A percentile compares a stretch with the other conserved stretches of the same genome.
These are phyloP conservation scores for Drosophila pseudotakahashii DNA, from an alignment of 2,888 invertebrate genomes.

Conservation along the genomic window DNA sequence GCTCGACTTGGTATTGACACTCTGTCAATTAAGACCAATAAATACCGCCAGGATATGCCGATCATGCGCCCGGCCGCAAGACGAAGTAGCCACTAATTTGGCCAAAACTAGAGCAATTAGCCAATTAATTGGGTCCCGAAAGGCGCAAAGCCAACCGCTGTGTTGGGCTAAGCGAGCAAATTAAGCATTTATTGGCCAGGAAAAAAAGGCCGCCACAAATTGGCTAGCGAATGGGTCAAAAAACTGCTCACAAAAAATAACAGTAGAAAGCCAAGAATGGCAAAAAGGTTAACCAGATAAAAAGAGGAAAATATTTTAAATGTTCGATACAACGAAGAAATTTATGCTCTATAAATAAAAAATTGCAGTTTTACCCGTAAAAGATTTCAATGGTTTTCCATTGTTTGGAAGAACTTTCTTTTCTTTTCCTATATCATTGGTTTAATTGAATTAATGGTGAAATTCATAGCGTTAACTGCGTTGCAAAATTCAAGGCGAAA, in stretches of 20 bases:
- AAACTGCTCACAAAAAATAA: not conserved
- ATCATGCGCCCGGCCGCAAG: slow-evolving; percentile 17
- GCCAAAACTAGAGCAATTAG: slow-evolving; percentile 38
- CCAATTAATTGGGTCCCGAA: slow-evolving; percentile 33
- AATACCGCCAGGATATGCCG: slow-evolving; percentile 35
- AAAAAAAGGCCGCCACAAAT: slow-evolving; percentile 31
- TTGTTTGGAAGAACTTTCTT: not conserved
- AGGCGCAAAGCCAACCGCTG: slow-evolving; percentile 26
- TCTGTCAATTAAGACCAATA: slow-evolving; percentile 35
- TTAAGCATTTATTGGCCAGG: slow-evolving; percentile 26
- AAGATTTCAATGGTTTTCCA: no score
- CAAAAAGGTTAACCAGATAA: slow-evolving; percentile 5
- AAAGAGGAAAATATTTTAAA: not conserved
- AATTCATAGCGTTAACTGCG: slow-evolving; percentile 3
- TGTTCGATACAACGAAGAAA: no score
- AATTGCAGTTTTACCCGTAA: not conserved
- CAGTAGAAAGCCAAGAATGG: slow-evolving; percentile 8
- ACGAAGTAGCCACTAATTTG: slow-evolving; percentile 31
- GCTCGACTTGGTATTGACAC: slow-evolving; percentile 28
- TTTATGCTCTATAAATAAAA: not conserved
- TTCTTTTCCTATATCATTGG: not conserved
- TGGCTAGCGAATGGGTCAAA: slow-evolving; percentile 9
- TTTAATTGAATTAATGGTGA: not conserved
- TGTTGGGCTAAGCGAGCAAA: slow-evolving; percentile 22
- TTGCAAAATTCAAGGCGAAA: slow-evolving; percentile 3